These are phyloP conservation scores for Podotricha telesiphe DNA, from an alignment of 2,888 invertebrate species.

Conservation along the genomic window DNA sequence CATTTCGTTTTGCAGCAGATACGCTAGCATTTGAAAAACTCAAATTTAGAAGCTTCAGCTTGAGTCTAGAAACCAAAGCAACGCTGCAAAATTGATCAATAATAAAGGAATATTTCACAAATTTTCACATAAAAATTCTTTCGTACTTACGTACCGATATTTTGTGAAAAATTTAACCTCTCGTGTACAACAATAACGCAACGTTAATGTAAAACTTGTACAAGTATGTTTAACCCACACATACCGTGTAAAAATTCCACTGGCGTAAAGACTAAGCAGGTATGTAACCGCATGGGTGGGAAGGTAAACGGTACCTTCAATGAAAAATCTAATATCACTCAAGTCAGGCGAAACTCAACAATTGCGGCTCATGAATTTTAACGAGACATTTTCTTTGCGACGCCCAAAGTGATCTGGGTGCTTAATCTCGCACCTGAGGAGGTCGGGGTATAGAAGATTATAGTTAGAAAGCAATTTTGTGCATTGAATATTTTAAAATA, in stretches of 20 bases:
- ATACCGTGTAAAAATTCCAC: slow-evolving; percentile 36
- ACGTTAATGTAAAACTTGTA: slow-evolving; percentile 17
- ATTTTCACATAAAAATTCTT: slow-evolving; percentile 10
- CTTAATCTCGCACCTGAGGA: slow-evolving; percentile 56
- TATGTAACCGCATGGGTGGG: slow-evolving; percentile 39
- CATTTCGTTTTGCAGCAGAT: neutral
- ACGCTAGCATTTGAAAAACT: neutral
- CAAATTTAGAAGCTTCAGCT: neutral
- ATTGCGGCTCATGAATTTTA: slow-evolving; percentile 77
- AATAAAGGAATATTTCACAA: neutral
- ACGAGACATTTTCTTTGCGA: slow-evolving; percentile 70
- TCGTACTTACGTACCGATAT: neutral
- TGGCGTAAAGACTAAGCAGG: slow-evolving; percentile 33
- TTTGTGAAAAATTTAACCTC: slow-evolving; percentile 10
- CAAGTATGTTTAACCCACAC: slow-evolving; percentile 10
- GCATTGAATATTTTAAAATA: slow-evolving; percentile 40
- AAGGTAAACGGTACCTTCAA: slow-evolving; percentile 43
- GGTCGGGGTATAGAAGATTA: slow-evolving; percentile 36
- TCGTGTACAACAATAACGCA: neutral
- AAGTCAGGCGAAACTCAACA: slow-evolving; percentile 62
- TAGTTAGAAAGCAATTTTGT: slow-evolving; percentile 41
- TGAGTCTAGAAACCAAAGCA: neutral
- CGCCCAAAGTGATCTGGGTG: slow-evolving; percentile 57
- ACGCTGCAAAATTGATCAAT: slow-evolving; percentile 11
- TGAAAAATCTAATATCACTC: slow-evolving; percentile 72